These are phyloP conservation scores for Heliangelus exortis DNA, from an alignment of 2,797 vertebrate species.

Conservation along the genomic window DNA sequence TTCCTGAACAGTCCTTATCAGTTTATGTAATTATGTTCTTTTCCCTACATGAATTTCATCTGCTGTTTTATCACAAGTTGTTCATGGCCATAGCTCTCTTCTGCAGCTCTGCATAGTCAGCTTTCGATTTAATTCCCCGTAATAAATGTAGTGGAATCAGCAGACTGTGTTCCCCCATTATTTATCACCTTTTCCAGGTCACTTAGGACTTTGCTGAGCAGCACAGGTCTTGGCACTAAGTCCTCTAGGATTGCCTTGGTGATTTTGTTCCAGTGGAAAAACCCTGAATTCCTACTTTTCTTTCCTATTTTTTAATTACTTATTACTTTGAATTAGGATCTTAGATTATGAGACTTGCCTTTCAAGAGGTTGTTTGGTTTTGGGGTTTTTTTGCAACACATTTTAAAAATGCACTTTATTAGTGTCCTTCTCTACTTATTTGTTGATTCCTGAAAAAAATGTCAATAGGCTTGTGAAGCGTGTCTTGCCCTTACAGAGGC, in stretches of 20 bases:
- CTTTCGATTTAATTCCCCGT: slow-evolving; percentile 21
- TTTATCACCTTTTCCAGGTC: slow-evolving; percentile 51
- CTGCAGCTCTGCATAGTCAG: slow-evolving; percentile 36
- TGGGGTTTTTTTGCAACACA: too few species aligned
- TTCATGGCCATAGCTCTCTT: not conserved
- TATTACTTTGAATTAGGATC: not conserved
- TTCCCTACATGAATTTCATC: not conserved
- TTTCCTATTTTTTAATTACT: not conserved
- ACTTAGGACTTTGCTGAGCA: slow-evolving; percentile 52
- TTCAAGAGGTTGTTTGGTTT: not conserved
- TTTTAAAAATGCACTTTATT: not conserved
- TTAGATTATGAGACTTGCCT: not conserved
- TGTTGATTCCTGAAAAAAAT: not conserved
- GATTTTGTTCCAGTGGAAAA: slow-evolving; percentile 1
- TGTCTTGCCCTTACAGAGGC: not conserved
- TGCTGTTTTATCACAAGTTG: slow-evolving; percentile 2
- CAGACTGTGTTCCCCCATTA: slow-evolving; percentile 21
- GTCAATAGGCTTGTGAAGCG: not conserved
- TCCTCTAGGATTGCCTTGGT: not conserved
- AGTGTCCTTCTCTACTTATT: not conserved
- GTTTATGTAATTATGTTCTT: not conserved
- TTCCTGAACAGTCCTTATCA: not conserved
- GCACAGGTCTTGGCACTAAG: not conserved
- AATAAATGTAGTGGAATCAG: slow-evolving; percentile 43
- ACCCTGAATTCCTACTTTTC: not conserved